These are phyloP conservation scores for Phyllotreta cruciferae DNA, from an alignment of 2,888 invertebrate genomes.

Conservation along the genomic window DNA sequence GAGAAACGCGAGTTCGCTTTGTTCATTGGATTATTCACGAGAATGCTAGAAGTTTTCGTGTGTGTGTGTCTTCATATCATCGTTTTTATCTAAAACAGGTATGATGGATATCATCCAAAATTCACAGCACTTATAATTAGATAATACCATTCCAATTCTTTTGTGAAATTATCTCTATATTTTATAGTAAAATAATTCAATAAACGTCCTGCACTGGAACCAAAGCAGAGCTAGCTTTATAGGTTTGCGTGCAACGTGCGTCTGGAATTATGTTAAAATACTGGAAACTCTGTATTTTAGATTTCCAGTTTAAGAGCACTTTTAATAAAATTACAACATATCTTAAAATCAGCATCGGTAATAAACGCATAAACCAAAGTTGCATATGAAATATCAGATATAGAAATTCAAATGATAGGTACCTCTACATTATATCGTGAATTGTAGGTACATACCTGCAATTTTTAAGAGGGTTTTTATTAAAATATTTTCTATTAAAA, in stretches of 20 bases:
- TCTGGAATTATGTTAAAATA: constrained; percentile 31
- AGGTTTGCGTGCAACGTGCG: constrained; percentile 35
- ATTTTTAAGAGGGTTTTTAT: too few species aligned
- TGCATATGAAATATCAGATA: constrained; percentile 11
- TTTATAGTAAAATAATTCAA: constrained; percentile 35
- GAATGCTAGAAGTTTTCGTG: too few species aligned
- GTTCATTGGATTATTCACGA: too few species aligned
- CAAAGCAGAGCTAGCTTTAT: constrained; percentile 41
- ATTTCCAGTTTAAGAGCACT: constrained; percentile 35
- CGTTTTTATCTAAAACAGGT: too few species aligned
- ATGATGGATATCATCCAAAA: too few species aligned
- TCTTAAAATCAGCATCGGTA: constrained; percentile 30
- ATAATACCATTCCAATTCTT: too few species aligned
- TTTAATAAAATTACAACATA: constrained; percentile 33
- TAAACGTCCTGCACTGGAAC: constrained; percentile 32
- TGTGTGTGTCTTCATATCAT: too few species aligned
- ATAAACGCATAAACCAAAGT: constrained; percentile 17
- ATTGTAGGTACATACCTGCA: too few species aligned
- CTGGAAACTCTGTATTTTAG: constrained; percentile 32
- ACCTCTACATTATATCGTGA: too few species aligned
- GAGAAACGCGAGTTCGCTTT: too few species aligned
- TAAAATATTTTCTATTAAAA: too few species aligned
- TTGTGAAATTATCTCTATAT: too few species aligned
- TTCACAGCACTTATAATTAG: background rate
- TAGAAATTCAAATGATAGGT: constrained; percentile 26